phyloP scores from a whole-genome alignment of 2,888 invertebrate species.

The Antheraea assamensis region DNA sequence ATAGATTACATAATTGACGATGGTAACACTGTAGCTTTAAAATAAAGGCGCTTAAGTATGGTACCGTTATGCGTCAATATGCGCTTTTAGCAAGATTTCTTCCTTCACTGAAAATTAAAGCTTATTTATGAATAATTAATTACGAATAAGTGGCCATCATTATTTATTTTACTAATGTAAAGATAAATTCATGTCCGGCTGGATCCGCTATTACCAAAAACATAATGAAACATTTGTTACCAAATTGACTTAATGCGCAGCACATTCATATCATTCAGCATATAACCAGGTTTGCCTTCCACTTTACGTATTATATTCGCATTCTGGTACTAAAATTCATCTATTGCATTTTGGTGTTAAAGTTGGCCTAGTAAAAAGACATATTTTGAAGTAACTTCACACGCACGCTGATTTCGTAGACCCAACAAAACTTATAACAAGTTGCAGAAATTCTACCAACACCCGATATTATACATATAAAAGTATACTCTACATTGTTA shows the following conservation, averaged over 20 bases:
- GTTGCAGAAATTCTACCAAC: background rate
- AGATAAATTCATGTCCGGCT: background rate
- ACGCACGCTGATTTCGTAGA: background rate
- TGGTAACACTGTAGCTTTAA: no score
- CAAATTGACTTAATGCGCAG: background rate
- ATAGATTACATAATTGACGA: no score
- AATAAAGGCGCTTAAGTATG: no score
- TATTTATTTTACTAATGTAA: background rate
- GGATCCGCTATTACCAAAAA: background rate
- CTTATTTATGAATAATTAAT: no score
- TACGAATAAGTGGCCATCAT: no score
- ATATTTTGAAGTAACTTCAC: background rate
- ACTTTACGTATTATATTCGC: background rate
- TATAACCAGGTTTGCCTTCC: background rate
- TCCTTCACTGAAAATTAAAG: no score
- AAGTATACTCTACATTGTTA: background rate
- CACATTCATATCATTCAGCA: background rate
- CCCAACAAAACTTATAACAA: constrained; percentile 5
- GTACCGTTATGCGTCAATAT: no score
- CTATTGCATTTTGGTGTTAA: no score
- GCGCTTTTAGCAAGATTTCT: no score
- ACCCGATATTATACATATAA: background rate
- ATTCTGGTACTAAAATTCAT: background rate
- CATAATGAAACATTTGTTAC: background rate
- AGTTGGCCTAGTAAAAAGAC: no score